Conservation (phyloP, 2,797 vertebrate species). For the Hydrocynus forskahlii region DNA sequence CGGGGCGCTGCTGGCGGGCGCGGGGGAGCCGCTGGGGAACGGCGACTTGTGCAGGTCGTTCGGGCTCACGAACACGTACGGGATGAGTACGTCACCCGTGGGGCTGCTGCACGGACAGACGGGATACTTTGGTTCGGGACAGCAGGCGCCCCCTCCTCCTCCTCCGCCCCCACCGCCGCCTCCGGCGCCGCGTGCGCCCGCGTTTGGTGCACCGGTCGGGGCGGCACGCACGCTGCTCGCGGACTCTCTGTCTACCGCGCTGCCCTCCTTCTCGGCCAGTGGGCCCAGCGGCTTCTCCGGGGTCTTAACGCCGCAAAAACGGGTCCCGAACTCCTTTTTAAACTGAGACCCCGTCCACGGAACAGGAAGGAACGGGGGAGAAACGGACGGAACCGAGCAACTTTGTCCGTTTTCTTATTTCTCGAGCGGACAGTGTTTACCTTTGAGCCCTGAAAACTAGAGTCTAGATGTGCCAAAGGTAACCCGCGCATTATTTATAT, state of each 20-base stretch:
- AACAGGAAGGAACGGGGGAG: too few species aligned
- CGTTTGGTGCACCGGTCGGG: conserved; percentile 62
- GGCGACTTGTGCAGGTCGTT: conserved; percentile 67
- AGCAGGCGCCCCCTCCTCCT: conserved; percentile 62
- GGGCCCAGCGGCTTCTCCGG: conserved; percentile 71
- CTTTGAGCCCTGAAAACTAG: conserved; percentile 61
- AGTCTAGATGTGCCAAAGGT: conserved; percentile 77
- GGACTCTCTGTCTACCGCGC: conserved; percentile 75
- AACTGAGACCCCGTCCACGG: conserved; percentile 65
- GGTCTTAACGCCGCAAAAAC: conserved; percentile 76
- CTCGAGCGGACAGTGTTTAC: conserved; percentile 71
- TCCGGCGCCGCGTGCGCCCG: conserved; percentile 66
- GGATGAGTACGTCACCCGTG: conserved; percentile 75
- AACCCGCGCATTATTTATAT: conserved; percentile 71
- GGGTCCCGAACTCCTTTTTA: conserved; percentile 75
- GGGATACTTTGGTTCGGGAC: conserved; percentile 76
- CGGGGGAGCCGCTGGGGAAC: conserved; percentile 76
- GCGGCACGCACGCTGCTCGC: conserved; percentile 72
- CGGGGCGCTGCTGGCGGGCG: conserved; percentile 73
- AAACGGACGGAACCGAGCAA: too few species aligned
- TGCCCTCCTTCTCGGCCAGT: conserved; percentile 71
- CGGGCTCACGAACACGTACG: conserved; percentile 74
- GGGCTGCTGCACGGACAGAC: conserved; percentile 77
- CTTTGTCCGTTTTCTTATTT: not conserved
- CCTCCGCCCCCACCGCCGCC: conserved; percentile 65